A percentile compares a stretch with the other conserved stretches of the same genome.
These are phyloP conservation scores for Coecobrya sp. DNA, from an alignment of 2,888 invertebrate genomes.

Conservation along the genomic window DNA sequence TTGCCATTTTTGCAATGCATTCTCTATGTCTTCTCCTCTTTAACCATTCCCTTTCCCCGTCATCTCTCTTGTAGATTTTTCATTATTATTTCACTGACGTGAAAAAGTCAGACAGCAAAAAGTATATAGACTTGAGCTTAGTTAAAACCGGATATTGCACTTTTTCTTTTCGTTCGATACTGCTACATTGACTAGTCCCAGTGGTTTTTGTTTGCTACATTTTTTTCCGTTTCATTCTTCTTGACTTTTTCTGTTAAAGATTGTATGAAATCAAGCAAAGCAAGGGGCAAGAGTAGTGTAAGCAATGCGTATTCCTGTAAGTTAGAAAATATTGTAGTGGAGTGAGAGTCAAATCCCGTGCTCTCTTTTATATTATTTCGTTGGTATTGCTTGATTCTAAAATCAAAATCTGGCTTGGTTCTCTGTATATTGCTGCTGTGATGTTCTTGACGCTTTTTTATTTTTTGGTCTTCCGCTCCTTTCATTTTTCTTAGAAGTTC, in stretches of 20 bases:
- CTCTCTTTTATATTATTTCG: too few relatives aligned
- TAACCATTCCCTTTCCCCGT: neutral
- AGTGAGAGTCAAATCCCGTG: too few relatives aligned
- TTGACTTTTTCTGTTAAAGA: neutral
- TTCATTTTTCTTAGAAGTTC: neutral
- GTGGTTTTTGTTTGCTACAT: neutral
- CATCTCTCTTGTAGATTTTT: neutral
- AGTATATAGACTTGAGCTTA: neutral
- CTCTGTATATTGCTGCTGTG: constrained; percentile 31
- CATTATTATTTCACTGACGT: constrained; percentile 38
- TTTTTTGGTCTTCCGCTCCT: constrained; percentile 25
- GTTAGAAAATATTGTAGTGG: too few relatives aligned
- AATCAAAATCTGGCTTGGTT: neutral
- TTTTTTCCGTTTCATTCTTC: neutral
- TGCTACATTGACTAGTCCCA: neutral
- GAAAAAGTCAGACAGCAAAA: neutral
- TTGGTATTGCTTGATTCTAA: too few relatives aligned
- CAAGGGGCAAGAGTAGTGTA: neutral
- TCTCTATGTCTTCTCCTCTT: neutral
- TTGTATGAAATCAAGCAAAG: neutral
- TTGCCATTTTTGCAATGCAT: neutral
- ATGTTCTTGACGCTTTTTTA: constrained; percentile 28
- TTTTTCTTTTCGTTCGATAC: neutral
- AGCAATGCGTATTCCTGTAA: too few relatives aligned
- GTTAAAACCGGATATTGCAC: constrained; percentile 72